Conservation (phyloP, 2,888 invertebrate genomes). For the Limnephilus rhombicus region DNA sequence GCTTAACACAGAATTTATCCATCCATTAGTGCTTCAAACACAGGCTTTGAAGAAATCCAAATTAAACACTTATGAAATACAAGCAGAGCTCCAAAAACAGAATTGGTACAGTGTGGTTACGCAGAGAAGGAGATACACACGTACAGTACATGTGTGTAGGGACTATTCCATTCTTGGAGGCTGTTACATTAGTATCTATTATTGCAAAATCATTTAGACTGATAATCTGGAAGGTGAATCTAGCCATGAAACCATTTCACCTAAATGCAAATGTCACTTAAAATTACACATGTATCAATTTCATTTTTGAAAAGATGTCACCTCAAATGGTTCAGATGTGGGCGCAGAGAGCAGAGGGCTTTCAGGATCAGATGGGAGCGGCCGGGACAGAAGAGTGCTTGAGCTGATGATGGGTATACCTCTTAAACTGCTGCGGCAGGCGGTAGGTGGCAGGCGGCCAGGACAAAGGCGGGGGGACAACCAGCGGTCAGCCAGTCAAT, state of each 20-base stretch:
- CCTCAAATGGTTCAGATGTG: constrained; percentile 54
- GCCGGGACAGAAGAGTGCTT: constrained; percentile 29
- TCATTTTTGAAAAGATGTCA: constrained; percentile 49
- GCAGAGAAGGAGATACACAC: not conserved
- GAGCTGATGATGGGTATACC: constrained; percentile 56
- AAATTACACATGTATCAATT: constrained; percentile 41
- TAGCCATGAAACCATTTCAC: constrained; percentile 40
- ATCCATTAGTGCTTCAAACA: constrained; percentile 49
- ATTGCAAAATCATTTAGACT: constrained; percentile 5
- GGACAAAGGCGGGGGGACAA: not conserved
- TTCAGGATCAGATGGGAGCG: not conserved
- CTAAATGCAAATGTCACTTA: constrained; percentile 43
- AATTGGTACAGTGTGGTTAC: constrained; percentile 12
- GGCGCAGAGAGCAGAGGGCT: not conserved
- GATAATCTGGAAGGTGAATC: not conserved
- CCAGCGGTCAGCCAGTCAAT: not conserved
- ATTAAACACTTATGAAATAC: constrained; percentile 28
- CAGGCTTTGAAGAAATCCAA: constrained; percentile 35
- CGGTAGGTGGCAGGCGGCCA: not conserved
- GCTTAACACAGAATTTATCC: constrained; percentile 33
- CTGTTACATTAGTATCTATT: not conserved
- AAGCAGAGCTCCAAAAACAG: constrained; percentile 40
- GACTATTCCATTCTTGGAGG: constrained; percentile 34
- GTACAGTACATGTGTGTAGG: not conserved
- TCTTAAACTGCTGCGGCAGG: constrained; percentile 47